These are phyloP conservation scores for Hemibagrus guttatus DNA, from an alignment of 2,797 vertebrate species.

Conservation along the genomic window DNA sequence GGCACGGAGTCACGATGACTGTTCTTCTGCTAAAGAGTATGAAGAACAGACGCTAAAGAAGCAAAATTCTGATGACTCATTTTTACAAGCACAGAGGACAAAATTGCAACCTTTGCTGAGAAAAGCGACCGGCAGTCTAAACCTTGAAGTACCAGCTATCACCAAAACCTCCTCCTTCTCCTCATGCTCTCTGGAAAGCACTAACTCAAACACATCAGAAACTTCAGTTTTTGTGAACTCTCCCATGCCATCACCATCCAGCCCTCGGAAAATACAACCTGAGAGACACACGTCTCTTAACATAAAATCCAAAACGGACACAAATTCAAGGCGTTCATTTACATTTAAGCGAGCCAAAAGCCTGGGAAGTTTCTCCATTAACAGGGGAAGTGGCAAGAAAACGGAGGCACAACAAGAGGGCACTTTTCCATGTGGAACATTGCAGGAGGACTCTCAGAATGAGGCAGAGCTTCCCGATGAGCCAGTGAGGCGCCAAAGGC, in stretches of 20 bases:
- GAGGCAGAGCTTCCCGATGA: slow-evolving; percentile 68
- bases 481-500: slow-evolving; percentile 59
- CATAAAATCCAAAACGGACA: slow-evolving; percentile 66
- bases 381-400: slow-evolving; percentile 70
- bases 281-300: slow-evolving; percentile 70
- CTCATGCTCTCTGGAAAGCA: slow-evolving; percentile 82
- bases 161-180: slow-evolving; percentile 72
- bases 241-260: slow-evolving; percentile 78
- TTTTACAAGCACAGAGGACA: slow-evolving; percentile 57
- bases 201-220: slow-evolving; percentile 78
- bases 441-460: slow-evolving; percentile 75
- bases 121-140: slow-evolving; percentile 63
- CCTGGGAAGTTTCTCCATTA: slow-evolving; percentile 65
- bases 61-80: slow-evolving; percentile 76
- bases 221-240: slow-evolving; percentile 83
- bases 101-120: slow-evolving; percentile 53
- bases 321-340: slow-evolving; percentile 79
- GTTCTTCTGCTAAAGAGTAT: slow-evolving; percentile 66
- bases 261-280: slow-evolving; percentile 70
- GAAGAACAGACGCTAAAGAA: slow-evolving; percentile 72
- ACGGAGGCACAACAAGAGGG: slow-evolving; percentile 71
- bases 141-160: slow-evolving; percentile 48
- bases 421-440: slow-evolving; percentile 71
- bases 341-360: slow-evolving; percentile 72
- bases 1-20: slow-evolving; percentile 85